Evolutionary conservation across 1,140 invertebrate genomes (phyloP), one percentile per base, ranked within the genome.

Genomic region (Eurosta solidaginis): DNA sequence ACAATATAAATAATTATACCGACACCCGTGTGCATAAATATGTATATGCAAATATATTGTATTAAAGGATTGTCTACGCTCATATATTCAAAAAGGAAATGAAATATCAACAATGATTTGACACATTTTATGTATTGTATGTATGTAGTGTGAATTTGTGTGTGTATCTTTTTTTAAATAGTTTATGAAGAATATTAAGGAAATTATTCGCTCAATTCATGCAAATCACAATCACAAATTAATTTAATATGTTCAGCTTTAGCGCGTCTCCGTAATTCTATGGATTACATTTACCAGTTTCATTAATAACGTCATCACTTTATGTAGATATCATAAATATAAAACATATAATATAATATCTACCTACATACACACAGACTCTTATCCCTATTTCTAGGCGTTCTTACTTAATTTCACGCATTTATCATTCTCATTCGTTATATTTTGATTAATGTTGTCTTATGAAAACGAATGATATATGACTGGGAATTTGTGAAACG

Each of bases 201-300:
- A 68, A 68, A 68, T 68, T 68, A 68, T 68, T 7, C n/a, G 59
- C 59, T 68, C 59, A 68, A 68, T 68, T 68, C 59, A 68, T 68
- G 59, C 59, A 68, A 68, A 68, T 68, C 59, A 68, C 59, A 68
- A 68, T 40, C 33, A 68, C 59, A 68, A 68, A 68, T 68, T 68
- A 68, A 68, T 68, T 68, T 68, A 68, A 68, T 40, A 42, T 40
- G 59, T 68, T 68, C 59, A 68, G 33, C 59, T 20, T 68, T 68
- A n/a, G 59, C 59, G 33, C 33, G 14, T 22, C 59, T 40, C 59
- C n/a, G 40, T 33, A 68, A 42, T 68, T 68, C 40, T 40, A 68
- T 33, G 33, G 59, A 68, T 40, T 68, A 68, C 33, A 68, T 68
- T 63, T 20, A 27, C 59, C 27, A 42, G n/a, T 52, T 33, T 68